Evolutionary conservation across 2,888 invertebrate genomes (phyloP).

Genomic region (Uropetala carovei): DNA sequence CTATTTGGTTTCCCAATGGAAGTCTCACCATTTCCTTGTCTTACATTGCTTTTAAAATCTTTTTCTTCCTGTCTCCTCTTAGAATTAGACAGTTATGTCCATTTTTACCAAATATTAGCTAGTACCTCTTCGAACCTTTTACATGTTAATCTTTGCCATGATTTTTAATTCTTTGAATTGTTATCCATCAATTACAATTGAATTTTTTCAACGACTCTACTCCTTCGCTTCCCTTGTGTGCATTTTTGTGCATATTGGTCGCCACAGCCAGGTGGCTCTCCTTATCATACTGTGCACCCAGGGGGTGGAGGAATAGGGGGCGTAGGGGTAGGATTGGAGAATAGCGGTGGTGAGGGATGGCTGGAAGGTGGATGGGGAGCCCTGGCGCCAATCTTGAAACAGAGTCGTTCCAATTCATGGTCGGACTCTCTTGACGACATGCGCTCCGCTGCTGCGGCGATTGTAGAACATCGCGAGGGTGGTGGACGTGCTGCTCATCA

Average conservation of each 20-base stretch:
- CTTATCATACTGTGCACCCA: conserved; percentile 92
- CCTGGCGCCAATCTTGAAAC: conserved; percentile 81
- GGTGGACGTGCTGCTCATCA: conserved; percentile 51
- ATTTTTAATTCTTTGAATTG: background rate
- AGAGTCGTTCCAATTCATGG: conserved; percentile 90
- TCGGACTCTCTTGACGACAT: conserved; percentile 90
- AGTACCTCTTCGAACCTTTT: background rate
- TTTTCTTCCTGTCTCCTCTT: background rate
- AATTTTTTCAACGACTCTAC: background rate
- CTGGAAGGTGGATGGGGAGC: conserved; percentile 72
- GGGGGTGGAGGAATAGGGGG: conserved; percentile 80
- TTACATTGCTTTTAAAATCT: background rate
- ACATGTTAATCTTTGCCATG: background rate
- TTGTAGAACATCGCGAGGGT: conserved; percentile 54
- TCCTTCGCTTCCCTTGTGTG: conserved; percentile 62
- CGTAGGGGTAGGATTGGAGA: conserved; percentile 31
- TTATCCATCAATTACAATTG: background rate
- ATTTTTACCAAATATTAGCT: background rate
- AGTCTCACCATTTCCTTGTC: too few species aligned
- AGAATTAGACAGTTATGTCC: too few species aligned
- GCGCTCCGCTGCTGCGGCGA: conserved; percentile 70
- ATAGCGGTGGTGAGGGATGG: conserved; percentile 80
- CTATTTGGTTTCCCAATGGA: too few species aligned
- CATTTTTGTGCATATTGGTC: conserved; percentile 44
- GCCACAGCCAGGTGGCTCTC: conserved; percentile 85